phyloP scores from a whole-genome alignment of 2,797 vertebrate genomes.

The Cossypha polioptera region DNA sequence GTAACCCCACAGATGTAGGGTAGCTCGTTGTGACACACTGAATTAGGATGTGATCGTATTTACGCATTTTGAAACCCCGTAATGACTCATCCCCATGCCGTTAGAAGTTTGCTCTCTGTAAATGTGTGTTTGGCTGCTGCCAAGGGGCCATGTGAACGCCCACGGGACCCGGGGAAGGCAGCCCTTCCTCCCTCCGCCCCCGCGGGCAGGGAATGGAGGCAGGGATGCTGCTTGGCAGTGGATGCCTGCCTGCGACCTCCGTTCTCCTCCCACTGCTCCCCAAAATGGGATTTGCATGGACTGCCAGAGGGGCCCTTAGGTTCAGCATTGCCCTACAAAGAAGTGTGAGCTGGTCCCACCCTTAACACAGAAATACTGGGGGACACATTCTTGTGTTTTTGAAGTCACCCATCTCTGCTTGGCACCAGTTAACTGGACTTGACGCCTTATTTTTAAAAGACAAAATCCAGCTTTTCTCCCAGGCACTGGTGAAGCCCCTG shows the following conservation, averaged over 20 bases:
- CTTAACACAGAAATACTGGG: rapidly evolving
- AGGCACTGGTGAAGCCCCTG: rapidly evolving
- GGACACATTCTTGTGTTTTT: rapidly evolving
- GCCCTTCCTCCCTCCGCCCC: background rate
- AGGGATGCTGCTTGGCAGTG: background rate
- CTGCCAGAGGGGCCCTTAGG: background rate
- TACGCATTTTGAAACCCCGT: conserved; percentile 85
- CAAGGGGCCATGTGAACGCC: conserved; percentile 62
- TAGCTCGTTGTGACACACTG: background rate
- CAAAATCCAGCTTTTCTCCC: background rate
- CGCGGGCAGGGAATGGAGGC: background rate
- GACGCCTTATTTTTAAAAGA: background rate
- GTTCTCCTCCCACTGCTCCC: background rate
- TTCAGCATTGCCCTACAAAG: background rate
- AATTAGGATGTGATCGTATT: conserved; percentile 81
- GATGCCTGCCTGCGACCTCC: background rate
- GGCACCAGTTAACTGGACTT: background rate
- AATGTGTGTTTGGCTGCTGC: conserved; percentile 51
- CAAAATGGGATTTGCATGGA: background rate
- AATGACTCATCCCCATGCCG: conserved; percentile 86
- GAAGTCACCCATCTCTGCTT: rapidly evolving
- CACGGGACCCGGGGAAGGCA: conserved; percentile 38
- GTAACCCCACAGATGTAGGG: background rate
- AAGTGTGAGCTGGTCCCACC: rapidly evolving
- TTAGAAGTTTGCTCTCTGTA: conserved; percentile 69